phyloP scores from a whole-genome alignment of 2,888 invertebrate genomes.

The Lasioglossum leucozonium region DNA sequence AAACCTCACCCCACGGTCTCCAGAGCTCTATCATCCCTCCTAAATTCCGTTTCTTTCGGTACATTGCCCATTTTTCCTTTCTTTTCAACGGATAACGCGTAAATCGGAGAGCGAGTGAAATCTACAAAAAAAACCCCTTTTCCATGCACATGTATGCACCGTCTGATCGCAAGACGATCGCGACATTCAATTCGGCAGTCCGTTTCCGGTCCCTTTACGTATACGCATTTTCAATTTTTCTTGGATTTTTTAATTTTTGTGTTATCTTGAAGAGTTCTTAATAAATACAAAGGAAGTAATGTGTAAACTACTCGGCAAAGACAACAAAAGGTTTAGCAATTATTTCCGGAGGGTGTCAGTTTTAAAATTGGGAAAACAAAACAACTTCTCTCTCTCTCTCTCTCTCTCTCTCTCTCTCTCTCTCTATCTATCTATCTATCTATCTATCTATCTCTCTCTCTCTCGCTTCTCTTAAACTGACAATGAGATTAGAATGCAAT shows the following conservation, averaged over 20 bases:
- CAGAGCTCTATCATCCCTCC: not conserved
- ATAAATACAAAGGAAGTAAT: too few relatives aligned
- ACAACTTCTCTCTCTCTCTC: too few relatives aligned
- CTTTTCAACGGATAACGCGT: constrained; percentile 38
- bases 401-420: too few relatives aligned
- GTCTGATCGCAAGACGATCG: constrained; percentile 42
- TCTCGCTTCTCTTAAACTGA: not conserved
- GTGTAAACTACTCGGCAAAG: too few relatives aligned
- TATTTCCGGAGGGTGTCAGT: too few relatives aligned
- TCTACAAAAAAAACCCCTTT: constrained; percentile 32
- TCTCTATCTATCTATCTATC: too few relatives aligned
- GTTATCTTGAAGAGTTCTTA: too few relatives aligned
- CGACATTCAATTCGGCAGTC: constrained; percentile 41
- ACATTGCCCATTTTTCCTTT: constrained; percentile 15
- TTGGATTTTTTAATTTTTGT: too few relatives aligned
- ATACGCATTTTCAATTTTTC: too few relatives aligned
- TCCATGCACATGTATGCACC: constrained; percentile 6
- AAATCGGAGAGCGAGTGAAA: constrained; percentile 48
- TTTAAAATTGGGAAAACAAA: too few relatives aligned
- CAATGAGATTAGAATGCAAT: not conserved
- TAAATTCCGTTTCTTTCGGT: constrained; percentile 23
- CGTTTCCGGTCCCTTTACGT: constrained; percentile 25
- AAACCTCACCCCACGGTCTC: constrained; percentile 2
- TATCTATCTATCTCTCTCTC: too few relatives aligned
- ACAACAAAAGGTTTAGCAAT: too few relatives aligned